These are phyloP conservation scores for Helicoverpa armigera DNA, from an alignment of 1,140 invertebrate species.

Conservation along the genomic window DNA sequence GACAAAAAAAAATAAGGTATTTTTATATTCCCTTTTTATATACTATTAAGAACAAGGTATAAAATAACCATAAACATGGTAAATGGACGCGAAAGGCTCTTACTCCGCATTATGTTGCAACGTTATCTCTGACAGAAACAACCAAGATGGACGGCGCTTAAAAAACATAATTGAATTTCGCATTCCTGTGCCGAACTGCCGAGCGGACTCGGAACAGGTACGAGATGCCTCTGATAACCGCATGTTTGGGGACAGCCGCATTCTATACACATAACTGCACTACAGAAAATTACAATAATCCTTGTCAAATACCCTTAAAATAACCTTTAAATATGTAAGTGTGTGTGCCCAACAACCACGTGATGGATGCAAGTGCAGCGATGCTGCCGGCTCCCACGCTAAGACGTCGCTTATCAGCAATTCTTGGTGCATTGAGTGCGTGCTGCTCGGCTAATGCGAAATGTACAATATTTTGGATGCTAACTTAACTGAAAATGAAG, in stretches of 20 bases:
- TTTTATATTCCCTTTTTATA: too few species aligned
- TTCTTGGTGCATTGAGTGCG: not conserved
- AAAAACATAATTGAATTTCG: constrained; percentile 52
- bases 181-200: constrained; percentile 43
- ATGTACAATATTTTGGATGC: not conserved
- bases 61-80: not conserved
- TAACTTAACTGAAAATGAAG: not conserved
- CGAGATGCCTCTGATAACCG: constrained; percentile 21
- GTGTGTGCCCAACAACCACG: not conserved
- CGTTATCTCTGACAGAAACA: constrained; percentile 39
- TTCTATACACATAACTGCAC: not conserved
- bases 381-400: not conserved
- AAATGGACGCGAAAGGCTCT: constrained; percentile 27
- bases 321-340: not conserved
- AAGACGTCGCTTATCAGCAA: not conserved
- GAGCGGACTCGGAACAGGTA: constrained; percentile 34
- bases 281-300: not conserved
- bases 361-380: constrained; percentile 16
- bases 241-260: constrained; percentile 17
- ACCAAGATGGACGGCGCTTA: constrained; percentile 34
- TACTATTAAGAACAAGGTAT: too few species aligned
- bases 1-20: too few species aligned
- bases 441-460: not conserved
- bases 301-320: not conserved
- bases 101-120: not conserved